Evolutionary conservation across 2,888 invertebrate genomes (phyloP).

Genomic region (Clepsis dumicolana): DNA sequence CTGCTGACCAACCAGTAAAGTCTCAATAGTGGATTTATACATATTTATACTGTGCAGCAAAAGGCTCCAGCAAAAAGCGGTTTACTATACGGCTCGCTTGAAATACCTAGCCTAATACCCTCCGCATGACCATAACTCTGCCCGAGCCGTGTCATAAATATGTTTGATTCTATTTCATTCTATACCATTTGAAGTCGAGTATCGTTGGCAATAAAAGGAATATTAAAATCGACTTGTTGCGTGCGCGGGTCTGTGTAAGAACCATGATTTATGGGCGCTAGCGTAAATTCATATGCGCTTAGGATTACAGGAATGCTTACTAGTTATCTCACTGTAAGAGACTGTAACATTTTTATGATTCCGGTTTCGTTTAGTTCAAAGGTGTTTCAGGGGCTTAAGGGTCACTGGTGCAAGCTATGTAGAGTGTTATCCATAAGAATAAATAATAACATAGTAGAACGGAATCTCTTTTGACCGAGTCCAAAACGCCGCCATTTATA

Average conservation of each 20-base stretch:
- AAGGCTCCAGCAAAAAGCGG: conserved; percentile 58
- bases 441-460: too few species aligned
- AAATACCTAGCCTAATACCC: conserved; percentile 50
- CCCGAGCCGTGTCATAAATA: conserved; percentile 50
- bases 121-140: conserved; percentile 56
- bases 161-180: conserved; percentile 55
- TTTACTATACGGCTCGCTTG: conserved; percentile 49
- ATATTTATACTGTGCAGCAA: conserved; percentile 51
- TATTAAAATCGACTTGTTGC: conserved; percentile 52
- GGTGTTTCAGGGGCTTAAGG: neutral
- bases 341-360: neutral
- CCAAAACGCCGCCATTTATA: too few species aligned
- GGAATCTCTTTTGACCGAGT: too few species aligned
- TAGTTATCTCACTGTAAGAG: neutral
- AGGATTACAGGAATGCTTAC: conserved; percentile 25
- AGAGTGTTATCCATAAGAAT: conserved; percentile 36
- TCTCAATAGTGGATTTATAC: conserved; percentile 47
- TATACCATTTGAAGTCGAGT: conserved; percentile 53
- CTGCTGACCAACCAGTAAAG: conserved; percentile 24
- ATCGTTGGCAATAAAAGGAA: conserved; percentile 56
- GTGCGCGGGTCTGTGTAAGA: conserved; percentile 33
- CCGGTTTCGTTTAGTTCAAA: neutral
- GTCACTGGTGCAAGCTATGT: conserved; percentile 29
- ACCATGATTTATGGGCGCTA: conserved; percentile 34
- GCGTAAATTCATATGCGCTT: conserved; percentile 19